Base-by-base conservation (phyloP, 2,888 invertebrate genomes). In the Orchesella flavescens region DNA sequence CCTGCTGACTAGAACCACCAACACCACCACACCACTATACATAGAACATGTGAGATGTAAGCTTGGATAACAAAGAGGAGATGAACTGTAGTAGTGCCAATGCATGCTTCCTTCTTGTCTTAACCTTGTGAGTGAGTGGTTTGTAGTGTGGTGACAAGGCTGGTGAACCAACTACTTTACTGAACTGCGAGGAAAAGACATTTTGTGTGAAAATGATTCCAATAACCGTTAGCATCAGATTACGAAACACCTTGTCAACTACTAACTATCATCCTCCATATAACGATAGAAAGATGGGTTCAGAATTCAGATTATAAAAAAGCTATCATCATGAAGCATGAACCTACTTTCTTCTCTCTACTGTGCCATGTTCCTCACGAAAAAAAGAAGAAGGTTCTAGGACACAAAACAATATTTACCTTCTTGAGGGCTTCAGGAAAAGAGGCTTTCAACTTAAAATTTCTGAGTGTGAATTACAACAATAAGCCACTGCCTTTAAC, bases 201-300 rank as follows among this genome's bases (percentile, higher is more conserved):
- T 75, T 75, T 69, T 63, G 43, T 24, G 34, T 59, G 81, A 75
- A 75, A 81, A 81, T 75, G 68, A 69, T 69, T 75, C 69, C 81
- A 74, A 81, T 81, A 81, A 81, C 74, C 74, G 81, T 81, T 81
- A 81, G 75, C 68, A 69, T 75, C 81, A 81, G 69, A 69, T 81
- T 81, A 80, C 73, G 68, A 80, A 80, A 73, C 74, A 74, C 61
- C 69, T 21, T 80, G 80, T 80, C 80, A 80, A 71, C 57, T 46
- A 34, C 68, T 17, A 17, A 66, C 19, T 10, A 34, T 10, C 19
- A 53, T 13, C 65, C 23, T 17, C 2, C n/a, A 49, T 49, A 12
- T 15, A 15, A 12, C 15, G 10, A 49, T 5, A 63, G 63, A 9
- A 24, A 24, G 23, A 63, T 24, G 10, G 23, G 7, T 63, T 49